Evolutionary conservation across 2,888 invertebrate species (phyloP).

Genomic region (Rotaria sp.): DNA sequence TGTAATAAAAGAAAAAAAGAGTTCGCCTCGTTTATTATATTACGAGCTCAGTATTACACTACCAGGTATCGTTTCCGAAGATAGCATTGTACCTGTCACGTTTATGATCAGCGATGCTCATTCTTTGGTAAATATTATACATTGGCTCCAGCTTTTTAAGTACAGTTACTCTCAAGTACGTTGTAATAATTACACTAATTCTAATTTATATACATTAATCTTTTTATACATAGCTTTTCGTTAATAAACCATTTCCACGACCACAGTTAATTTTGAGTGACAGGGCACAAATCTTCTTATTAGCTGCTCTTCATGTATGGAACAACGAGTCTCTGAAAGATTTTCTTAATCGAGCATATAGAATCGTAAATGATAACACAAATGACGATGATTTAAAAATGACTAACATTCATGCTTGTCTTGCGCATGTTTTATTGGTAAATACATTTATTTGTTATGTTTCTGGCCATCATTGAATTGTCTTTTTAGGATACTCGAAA

Average conservation of each 20-base stretch:
- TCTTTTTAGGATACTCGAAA: neutral
- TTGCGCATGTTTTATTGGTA: neutral
- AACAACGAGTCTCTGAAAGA: neutral
- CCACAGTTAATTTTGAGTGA: neutral
- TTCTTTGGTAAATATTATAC: neutral
- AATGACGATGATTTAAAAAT: neutral
- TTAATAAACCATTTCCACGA: neutral
- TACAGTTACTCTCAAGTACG: neutral
- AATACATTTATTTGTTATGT: neutral
- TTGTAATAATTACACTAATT: neutral
- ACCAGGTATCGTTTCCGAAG: neutral
- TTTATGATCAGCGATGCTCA: neutral
- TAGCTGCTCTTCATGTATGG: neutral
- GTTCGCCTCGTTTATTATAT: neutral
- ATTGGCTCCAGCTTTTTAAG: neutral
- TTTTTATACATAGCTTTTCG: neutral
- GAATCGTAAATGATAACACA: neutral
- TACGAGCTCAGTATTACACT: neutral
- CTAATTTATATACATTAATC: neutral
- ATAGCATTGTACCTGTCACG: neutral
- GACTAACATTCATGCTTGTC: neutral
- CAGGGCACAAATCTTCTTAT: neutral
- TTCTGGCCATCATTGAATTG: too few species aligned
- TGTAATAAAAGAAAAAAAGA: neutral
- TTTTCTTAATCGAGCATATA: neutral